Percentiles rank a stretch among this genome's conserved stretches.
Conservation (phyloP, 2,888 invertebrate genomes). For the Mesochorus sp. region DNA sequence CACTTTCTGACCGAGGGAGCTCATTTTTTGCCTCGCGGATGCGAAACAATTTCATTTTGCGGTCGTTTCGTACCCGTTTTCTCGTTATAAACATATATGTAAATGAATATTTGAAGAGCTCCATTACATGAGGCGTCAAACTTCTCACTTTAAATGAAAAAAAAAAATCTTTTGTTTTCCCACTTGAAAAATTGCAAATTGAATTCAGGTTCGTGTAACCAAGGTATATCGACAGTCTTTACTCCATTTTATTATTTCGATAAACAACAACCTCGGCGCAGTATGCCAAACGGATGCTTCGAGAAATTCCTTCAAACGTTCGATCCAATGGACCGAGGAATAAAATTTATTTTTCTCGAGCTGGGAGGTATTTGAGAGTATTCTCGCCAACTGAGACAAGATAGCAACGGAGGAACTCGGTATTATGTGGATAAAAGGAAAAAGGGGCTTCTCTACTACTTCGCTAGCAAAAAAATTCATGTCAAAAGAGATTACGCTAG, state of each 20-base stretch:
- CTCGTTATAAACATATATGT: too few relatives aligned
- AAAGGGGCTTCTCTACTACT: not conserved
- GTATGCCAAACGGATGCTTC: constrained; percentile 21
- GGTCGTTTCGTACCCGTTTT: too few relatives aligned
- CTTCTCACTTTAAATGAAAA: too few relatives aligned
- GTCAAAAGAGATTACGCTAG: not conserved
- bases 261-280: not conserved
- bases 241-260: not conserved
- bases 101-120: too few relatives aligned
- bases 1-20: not conserved
- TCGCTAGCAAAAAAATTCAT: not conserved
- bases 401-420: not conserved
- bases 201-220: too few relatives aligned
- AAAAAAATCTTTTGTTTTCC: too few relatives aligned
- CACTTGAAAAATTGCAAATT: too few relatives aligned
- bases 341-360: constrained; percentile 18
- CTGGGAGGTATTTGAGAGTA: not conserved
- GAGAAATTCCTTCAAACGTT: not conserved
- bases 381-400: not conserved
- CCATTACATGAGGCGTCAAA: too few relatives aligned
- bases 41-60: not conserved
- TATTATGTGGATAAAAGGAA: constrained; percentile 1
- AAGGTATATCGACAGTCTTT: too few relatives aligned
- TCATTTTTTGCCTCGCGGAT: not conserved
- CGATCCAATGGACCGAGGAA: not conserved